Conservation (phyloP, 30 jellyfish, hydroid and myxozoan species). For the Sanderia malayensis region DNA sequence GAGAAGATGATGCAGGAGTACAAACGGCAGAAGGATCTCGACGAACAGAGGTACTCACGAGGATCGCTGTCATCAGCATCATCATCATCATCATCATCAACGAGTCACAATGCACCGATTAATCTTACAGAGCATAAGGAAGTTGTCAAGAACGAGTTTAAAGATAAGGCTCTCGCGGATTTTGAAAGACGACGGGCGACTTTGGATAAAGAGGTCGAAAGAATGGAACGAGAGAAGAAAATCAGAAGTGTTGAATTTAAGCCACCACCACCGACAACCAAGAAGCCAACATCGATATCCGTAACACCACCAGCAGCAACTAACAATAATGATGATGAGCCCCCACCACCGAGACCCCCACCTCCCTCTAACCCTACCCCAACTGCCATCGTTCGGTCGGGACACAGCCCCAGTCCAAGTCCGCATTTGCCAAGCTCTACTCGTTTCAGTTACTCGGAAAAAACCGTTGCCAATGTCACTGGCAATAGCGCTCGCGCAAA, state of each 20-base stretch:
- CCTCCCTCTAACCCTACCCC: slow-evolving; percentile 77
- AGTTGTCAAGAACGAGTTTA: slow-evolving; percentile 64
- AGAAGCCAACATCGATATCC: slow-evolving; percentile 22
- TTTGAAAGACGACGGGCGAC: slow-evolving; percentile 78
- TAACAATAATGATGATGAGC: slow-evolving; percentile 80
- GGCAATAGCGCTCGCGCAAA: slow-evolving; percentile 6
- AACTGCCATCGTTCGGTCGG: slow-evolving; percentile 30
- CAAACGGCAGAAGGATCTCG: slow-evolving; percentile 47
- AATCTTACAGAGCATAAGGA: slow-evolving; percentile 12
- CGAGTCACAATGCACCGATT: neutral
- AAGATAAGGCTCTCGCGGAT: slow-evolving; percentile 61
- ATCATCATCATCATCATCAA: neutral
- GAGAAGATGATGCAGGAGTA: slow-evolving; percentile 76
- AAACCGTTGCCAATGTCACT: slow-evolving; percentile 27
- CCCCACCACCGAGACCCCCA: slow-evolving; percentile 99
- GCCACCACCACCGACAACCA: slow-evolving; percentile 54
- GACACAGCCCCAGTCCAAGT: slow-evolving; percentile 50
- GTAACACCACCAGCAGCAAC: too few relatives aligned
- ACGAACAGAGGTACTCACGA: slow-evolving; percentile 11
- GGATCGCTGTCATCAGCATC: neutral
- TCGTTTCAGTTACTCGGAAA: slow-evolving; percentile 48
- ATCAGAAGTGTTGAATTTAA: slow-evolving; percentile 25
- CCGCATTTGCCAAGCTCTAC: slow-evolving; percentile 40
- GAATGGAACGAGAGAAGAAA: slow-evolving; percentile 38
- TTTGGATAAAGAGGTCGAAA: slow-evolving; percentile 60